Evolutionary conservation across 2,113 vertebrate species (phyloP), one percentile per base, ranked within the genome.

Genomic region (Brevimyrus niger): DNA sequence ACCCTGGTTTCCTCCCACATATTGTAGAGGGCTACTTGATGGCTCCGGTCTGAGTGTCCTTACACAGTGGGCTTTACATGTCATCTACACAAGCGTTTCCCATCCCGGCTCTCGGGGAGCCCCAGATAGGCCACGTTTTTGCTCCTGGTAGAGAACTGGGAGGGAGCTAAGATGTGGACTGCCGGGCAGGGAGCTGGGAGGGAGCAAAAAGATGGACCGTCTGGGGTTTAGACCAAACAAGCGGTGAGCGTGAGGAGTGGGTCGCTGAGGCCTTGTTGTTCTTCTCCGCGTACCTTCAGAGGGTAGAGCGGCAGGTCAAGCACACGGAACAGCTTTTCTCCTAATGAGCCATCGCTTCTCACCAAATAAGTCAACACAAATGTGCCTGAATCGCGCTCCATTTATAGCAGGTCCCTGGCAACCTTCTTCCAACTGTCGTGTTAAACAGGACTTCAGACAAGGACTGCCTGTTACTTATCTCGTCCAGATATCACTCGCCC

Each of bases 301-400:
- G 35, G 42, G 50, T 10, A 27, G 53, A 86, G 46, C 42, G 21
- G n/a, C 53, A 61, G 53, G 21, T 53, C 35, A 46, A 9, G 7
- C 80, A 86, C 82, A 51, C 46, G 48, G 89, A 85, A 89, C 46
- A 55, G 82, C 76, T 86, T 89, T 65, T n/a, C 89, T 65, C 53
- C 89, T 61, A 89, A 89, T 89, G 51, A 85, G 38, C 51, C 82
- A 31, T 89, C 27, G 42, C 83, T 86, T 89, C 19, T 51, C 82
- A 55, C 50, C 42, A 89, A 86, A 89, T 89, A 89, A 89, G 89
- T 89, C 50, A 65, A 85, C 83, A 42, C 73, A 42, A 80, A 80
- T 80, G 73, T 42, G 73, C 35, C 35, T 80, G 73, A 89, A 89
- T 88, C 2, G 55, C 47, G 35, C 35, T 80, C 73, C 73, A 42